Conservation (phyloP, 1,140 invertebrate genomes). For the Tribolium madens region DNA sequence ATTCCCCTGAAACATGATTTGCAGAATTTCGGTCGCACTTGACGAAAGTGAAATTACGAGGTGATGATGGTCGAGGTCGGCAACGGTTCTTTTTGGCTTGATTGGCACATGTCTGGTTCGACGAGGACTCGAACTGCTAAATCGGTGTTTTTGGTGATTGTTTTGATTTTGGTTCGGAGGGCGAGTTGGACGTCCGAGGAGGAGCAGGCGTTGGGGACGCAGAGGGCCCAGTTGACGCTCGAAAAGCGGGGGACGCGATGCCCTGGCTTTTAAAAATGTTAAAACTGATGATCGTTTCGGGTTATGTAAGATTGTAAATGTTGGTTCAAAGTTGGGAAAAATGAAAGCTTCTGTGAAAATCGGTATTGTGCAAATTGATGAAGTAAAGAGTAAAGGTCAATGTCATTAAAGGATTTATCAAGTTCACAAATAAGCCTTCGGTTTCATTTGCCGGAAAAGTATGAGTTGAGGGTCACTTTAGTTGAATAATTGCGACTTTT, state of each 20-base stretch:
- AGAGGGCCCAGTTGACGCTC: conserved; percentile 74
- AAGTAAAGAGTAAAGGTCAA: not conserved
- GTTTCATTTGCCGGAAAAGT: no score
- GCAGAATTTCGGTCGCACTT: not conserved
- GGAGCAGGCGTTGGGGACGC: conserved; percentile 72
- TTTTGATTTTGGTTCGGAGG: conserved; percentile 59
- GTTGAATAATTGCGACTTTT: no score
- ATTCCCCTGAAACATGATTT: conserved; percentile 55
- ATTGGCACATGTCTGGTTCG: conserved; percentile 72
- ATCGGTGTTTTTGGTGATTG: conserved; percentile 64
- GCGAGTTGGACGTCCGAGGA: conserved; percentile 70
- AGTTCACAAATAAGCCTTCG: no score
- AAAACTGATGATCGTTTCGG: not conserved
- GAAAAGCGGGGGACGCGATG: conserved; percentile 74
- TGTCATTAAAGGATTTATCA: not conserved
- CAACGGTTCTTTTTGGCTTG: conserved; percentile 51
- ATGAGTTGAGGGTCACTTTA: no score
- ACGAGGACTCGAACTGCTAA: conserved; percentile 69
- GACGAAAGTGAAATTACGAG: conserved; percentile 61
- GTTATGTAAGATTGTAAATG: no score
- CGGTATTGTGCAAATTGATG: not conserved
- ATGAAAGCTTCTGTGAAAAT: not conserved
- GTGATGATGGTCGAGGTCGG: conserved; percentile 66
- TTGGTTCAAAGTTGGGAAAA: no score
- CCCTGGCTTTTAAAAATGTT: conserved; percentile 67